These are phyloP conservation scores for Lithophane leautieri DNA, from an alignment of 2,888 invertebrate genomes.

Conservation along the genomic window DNA sequence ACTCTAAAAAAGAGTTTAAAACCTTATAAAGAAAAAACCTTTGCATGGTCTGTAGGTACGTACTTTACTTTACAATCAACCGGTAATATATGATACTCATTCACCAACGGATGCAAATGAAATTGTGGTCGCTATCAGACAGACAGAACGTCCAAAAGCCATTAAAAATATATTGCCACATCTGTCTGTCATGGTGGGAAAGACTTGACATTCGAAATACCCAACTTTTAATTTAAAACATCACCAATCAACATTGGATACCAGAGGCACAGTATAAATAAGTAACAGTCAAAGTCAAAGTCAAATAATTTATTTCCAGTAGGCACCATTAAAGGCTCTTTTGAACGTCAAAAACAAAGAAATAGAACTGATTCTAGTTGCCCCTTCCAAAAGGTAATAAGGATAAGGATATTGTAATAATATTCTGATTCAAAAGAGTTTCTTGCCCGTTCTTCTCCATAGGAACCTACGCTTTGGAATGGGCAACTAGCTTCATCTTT, in stretches of 20 bases:
- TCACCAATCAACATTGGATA: constrained; percentile 25
- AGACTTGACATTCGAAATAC: constrained; percentile 30
- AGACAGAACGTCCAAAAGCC: constrained; percentile 13
- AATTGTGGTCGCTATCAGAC: neutral
- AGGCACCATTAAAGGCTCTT: too few relatives aligned
- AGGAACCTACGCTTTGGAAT: too few relatives aligned
- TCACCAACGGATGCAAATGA: neutral
- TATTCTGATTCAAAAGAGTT: too few relatives aligned
- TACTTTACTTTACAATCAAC: neutral
- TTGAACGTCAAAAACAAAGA: too few relatives aligned
- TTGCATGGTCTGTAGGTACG: neutral
- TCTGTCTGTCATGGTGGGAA: constrained; percentile 20
- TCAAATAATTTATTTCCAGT: too few relatives aligned
- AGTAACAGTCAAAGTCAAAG: too few relatives aligned
- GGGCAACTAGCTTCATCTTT: too few relatives aligned
- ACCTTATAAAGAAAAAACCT: neutral
- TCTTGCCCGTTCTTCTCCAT: too few relatives aligned
- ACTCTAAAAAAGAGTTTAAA: neutral
- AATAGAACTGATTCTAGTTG: too few relatives aligned
- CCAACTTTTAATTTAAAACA: constrained; percentile 54
- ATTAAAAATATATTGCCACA: constrained; percentile 46
- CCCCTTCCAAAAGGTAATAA: too few relatives aligned
- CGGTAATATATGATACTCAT: neutral
- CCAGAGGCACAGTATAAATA: neutral
- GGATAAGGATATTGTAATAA: too few relatives aligned